Conservation (phyloP, 2,888 invertebrate species). For the Ochropacha duplaris region DNA sequence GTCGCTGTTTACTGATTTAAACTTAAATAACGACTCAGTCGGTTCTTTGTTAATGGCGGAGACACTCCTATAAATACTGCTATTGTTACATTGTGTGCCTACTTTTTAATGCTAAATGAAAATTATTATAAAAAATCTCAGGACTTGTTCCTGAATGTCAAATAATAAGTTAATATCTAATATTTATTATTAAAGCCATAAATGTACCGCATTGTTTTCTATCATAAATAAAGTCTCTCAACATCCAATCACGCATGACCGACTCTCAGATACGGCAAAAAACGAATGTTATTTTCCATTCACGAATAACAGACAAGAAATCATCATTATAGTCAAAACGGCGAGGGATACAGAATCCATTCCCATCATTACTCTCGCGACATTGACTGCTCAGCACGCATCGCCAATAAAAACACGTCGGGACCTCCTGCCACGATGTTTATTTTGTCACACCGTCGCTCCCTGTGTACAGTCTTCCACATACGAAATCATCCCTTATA, state of each 20-base stretch:
- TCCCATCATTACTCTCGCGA: constrained; percentile 68
- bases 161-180: no score
- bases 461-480: constrained; percentile 6
- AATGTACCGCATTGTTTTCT: background rate
- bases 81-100: no score
- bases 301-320: constrained; percentile 37
- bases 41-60: background rate
- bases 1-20: constrained; percentile 27
- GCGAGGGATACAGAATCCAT: constrained; percentile 49
- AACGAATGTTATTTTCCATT: constrained; percentile 33
- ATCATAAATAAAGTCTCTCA: background rate
- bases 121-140: no score
- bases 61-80: no score
- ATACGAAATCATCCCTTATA: background rate
- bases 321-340: constrained; percentile 46
- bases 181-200: background rate
- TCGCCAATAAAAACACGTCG: constrained; percentile 70
- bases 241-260: background rate
- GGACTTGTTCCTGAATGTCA: no score
- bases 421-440: constrained; percentile 69
- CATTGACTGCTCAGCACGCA: constrained; percentile 70
- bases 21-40: constrained; percentile 14
- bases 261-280: constrained; percentile 26
- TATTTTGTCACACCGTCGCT: constrained; percentile 60
- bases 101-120: no score